A percentile compares a stretch with the other conserved stretches of the same genome.
phyloP scores from a whole-genome alignment of 2,797 vertebrate species.

The Odontamblyopus rebecca region DNA sequence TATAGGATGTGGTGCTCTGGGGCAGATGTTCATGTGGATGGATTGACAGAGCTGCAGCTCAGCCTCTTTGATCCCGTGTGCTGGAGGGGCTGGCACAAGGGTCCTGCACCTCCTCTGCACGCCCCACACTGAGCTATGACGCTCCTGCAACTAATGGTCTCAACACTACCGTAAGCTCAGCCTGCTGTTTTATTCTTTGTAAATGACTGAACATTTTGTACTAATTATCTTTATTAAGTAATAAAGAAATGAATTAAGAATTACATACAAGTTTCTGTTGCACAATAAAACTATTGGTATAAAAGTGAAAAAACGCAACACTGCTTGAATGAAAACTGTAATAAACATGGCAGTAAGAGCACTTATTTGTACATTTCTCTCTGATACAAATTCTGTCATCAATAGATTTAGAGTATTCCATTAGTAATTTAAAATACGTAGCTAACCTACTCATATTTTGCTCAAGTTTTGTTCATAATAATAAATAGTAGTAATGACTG shows the following conservation, averaged over 20 bases:
- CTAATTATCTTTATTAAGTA: constrained; percentile 23
- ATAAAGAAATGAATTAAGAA: constrained; percentile 12
- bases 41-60: constrained; percentile 33
- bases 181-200: constrained; percentile 12
- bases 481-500: background rate
- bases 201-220: constrained; percentile 14
- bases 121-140: constrained; percentile 49
- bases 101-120: constrained; percentile 62
- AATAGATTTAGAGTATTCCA: background rate
- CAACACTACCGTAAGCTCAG: constrained; percentile 31
- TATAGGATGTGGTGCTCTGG: background rate
- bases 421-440: background rate
- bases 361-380: background rate
- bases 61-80: constrained; percentile 66
- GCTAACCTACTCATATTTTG: background rate
- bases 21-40: constrained; percentile 11
- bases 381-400: background rate
- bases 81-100: constrained; percentile 64
- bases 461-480: background rate
- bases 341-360: constrained; percentile 1
- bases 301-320: background rate
- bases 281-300: background rate
- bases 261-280: constrained; percentile 19
- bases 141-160: constrained; percentile 38
- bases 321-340: background rate